A percentile compares a stretch with the other conserved stretches of the same genome.
phyloP scores from a whole-genome alignment of 2,797 vertebrate species.

The Crypturellus tataupa region DNA sequence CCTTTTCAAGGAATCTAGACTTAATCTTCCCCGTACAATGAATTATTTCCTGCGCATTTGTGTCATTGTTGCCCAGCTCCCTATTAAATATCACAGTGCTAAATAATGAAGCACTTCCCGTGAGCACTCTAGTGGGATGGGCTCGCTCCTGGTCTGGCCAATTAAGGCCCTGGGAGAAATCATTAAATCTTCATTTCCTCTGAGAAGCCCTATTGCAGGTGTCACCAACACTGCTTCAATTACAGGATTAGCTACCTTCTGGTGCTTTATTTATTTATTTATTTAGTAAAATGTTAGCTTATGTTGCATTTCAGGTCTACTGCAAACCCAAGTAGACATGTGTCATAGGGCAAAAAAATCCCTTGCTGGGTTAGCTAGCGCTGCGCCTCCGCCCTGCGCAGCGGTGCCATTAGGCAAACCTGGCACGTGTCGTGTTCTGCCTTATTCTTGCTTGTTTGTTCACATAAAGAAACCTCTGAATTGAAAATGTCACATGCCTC shows the following conservation, averaged over 20 bases:
- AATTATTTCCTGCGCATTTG: background rate
- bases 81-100: background rate
- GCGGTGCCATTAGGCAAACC: background rate
- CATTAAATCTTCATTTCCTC: background rate
- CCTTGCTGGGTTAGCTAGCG: background rate
- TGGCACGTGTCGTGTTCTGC: conserved; percentile 43
- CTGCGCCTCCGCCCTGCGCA: background rate
- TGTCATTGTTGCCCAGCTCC: background rate
- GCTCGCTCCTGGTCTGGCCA: background rate
- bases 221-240: background rate
- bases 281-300: background rate
- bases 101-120: background rate
- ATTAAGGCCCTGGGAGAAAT: background rate
- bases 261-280: background rate
- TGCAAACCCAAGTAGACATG: background rate
- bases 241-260: background rate
- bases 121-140: background rate
- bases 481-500: conserved; percentile 46
- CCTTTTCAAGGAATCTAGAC: conserved; percentile 11
- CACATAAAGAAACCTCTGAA: conserved; percentile 21
- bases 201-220: background rate
- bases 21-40: background rate
- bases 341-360: background rate
- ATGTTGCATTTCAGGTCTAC: background rate
- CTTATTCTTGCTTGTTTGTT: conserved; percentile 26